Percentiles rank a stretch among this genome's conserved stretches.
These are phyloP conservation scores for Lydus trimaculatus DNA, from an alignment of 2,888 invertebrate species.

Conservation along the genomic window DNA sequence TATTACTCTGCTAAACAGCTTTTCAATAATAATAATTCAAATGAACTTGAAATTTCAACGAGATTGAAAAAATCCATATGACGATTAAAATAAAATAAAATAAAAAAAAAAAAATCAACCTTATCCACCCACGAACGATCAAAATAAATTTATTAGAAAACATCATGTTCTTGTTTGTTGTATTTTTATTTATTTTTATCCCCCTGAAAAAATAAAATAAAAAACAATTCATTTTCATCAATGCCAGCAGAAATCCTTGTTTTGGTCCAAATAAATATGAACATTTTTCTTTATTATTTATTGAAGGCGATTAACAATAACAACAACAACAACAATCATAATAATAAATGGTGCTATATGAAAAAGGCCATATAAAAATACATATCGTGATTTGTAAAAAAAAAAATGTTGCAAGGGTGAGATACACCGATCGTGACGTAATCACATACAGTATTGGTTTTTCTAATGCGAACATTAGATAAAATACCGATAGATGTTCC, in stretches of 20 bases:
- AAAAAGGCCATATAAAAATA: background rate
- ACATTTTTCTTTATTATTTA: background rate
- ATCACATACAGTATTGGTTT: too few relatives aligned
- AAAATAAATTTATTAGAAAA: background rate
- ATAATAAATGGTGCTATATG: background rate
- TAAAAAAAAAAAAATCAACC: background rate
- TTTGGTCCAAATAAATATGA: background rate
- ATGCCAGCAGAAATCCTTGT: background rate
- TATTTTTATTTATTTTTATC: background rate
- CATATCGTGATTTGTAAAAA: background rate
- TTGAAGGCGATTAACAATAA: background rate
- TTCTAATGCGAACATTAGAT: too few relatives aligned
- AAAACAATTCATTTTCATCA: background rate
- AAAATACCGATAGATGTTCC: too few relatives aligned
- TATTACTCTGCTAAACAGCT: too few relatives aligned
- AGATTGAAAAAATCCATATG: background rate
- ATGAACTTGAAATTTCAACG: background rate
- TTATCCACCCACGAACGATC: background rate
- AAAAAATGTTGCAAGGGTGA: too few relatives aligned
- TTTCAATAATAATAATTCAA: background rate
- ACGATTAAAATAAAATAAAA: background rate
- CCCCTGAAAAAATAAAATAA: background rate
- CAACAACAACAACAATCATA: too few relatives aligned
- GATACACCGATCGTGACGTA: too few relatives aligned
- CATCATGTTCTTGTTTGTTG: background rate